Evolutionary conservation across 2,113 vertebrate species (phyloP).

Genomic region (Halichoeres trimaculatus): DNA sequence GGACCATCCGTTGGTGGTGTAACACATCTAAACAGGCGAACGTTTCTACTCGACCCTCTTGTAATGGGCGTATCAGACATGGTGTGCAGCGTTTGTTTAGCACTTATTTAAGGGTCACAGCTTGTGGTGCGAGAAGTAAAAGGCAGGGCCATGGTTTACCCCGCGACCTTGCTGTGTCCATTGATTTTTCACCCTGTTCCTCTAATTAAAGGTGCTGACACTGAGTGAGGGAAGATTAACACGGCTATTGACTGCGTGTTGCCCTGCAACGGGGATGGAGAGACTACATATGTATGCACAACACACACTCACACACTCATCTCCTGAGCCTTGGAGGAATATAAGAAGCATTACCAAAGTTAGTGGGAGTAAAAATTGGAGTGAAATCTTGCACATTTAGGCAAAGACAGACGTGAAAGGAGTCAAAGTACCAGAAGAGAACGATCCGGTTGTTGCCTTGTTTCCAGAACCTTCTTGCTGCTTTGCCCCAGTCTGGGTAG

Average conservation of each 20-base stretch:
- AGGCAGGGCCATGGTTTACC: conserved; percentile 37
- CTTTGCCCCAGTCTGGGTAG: conserved; percentile 95
- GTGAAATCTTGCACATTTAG: neutral
- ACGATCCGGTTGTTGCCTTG: conserved; percentile 93
- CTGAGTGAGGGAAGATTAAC: conserved; percentile 77
- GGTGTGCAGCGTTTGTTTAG: conserved; percentile 60
- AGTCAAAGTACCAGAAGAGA: conserved; percentile 91
- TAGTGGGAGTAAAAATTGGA: neutral
- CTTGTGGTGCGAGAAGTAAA: conserved; percentile 41
- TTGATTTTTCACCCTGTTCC: conserved; percentile 72
- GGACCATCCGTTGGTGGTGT: conserved; percentile 6
- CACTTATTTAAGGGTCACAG: conserved; percentile 66
- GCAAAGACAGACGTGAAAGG: neutral
- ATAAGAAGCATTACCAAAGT: neutral
- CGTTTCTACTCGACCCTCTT: conserved; percentile 6
- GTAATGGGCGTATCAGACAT: conserved; percentile 45
- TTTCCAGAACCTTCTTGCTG: conserved; percentile 95
- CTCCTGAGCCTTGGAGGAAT: conserved; percentile 3
- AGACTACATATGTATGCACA: conserved; percentile 8
- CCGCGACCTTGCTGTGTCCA: conserved; percentile 72
- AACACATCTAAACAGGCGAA: conserved; percentile 29
- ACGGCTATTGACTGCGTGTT: conserved; percentile 68
- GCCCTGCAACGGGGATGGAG: conserved; percentile 23
- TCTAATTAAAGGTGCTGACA: conserved; percentile 81
- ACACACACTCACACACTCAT: conserved; percentile 1